Base-by-base conservation (phyloP, 2,797 vertebrate species). In the Anas bahamensis region DNA sequence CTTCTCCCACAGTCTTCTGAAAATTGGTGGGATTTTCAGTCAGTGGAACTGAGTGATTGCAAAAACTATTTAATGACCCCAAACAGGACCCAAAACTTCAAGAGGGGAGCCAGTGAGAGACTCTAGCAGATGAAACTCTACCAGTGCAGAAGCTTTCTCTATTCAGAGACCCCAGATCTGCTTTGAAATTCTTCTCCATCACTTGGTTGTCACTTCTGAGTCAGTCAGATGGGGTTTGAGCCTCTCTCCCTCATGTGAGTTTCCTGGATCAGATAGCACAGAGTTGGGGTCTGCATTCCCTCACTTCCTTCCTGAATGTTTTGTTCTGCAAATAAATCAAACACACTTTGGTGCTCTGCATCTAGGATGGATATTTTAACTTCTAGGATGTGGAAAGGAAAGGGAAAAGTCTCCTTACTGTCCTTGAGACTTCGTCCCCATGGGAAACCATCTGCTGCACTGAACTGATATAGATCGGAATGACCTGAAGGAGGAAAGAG, bases 331-430 rank as follows among this genome's bases (percentile, higher is more conserved):
- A 70, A 63, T 73, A 60, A 89, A 46, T 4, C 29, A 35, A 60
- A n/a, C 10, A 5, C 19, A 9, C 7, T 33, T 71, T 1, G 0
- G 4, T 59, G 6, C 5, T 22, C 14, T 10, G 7, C 17, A 22
- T 60, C 22, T 13, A n/a, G 22, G 13, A 31, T 24, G 33, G 17
- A 46, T 23, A 4, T 22, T 8, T 57, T 74, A 35, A 75, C 53
- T 48, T 65, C 21, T 42, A 66, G 18, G 17, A 33, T 17, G 23
- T 0, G 35, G 22, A 26, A 61, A 1, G 39, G 11, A 57, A 71
- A 61, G 5, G 13, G 28, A 78, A 86, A 42, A 2, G 1, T 24
- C 61, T 86, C 41, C 60, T 61, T 48, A 5, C 4, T 72, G 3
- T 41, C 35, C n/a, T 19, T 33, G 52, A 42, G 33, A 23, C 6